Conservation (phyloP, 2,113 vertebrate genomes). For the Panthera tigris region DNA sequence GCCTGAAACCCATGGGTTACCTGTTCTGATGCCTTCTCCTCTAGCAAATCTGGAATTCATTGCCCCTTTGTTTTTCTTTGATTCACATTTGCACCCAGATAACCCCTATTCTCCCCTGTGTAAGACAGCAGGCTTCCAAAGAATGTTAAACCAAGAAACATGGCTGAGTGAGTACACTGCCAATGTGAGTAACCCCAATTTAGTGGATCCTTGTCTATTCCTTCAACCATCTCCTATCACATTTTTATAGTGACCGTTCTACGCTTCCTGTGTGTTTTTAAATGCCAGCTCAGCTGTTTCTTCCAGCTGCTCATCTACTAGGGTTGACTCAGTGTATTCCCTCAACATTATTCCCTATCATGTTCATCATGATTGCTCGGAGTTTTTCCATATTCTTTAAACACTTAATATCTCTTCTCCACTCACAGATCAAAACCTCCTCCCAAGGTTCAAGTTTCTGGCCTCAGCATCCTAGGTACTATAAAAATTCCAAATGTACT, state of each 20-base stretch:
- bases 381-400: background rate
- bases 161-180: background rate
- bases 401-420: background rate
- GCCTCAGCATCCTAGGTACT: no score
- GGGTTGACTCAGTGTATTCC: background rate
- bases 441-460: background rate
- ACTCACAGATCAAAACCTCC: background rate
- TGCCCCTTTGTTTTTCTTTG: background rate
- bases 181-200: background rate
- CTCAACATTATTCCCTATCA: background rate
- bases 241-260: background rate
- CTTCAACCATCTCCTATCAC: background rate
- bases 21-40: background rate
- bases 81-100: background rate
- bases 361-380: background rate
- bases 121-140: background rate
- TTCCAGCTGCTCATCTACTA: background rate
- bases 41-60: background rate
- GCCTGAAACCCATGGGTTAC: background rate
- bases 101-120: background rate
- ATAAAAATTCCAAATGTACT: background rate
- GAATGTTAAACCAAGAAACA: background rate
- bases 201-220: background rate
- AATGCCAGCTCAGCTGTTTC: background rate
- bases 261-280: background rate